Conservation (phyloP, 30 jellyfish, hydroid and myxozoan genomes). For the Cassiopea xamachana region DNA sequence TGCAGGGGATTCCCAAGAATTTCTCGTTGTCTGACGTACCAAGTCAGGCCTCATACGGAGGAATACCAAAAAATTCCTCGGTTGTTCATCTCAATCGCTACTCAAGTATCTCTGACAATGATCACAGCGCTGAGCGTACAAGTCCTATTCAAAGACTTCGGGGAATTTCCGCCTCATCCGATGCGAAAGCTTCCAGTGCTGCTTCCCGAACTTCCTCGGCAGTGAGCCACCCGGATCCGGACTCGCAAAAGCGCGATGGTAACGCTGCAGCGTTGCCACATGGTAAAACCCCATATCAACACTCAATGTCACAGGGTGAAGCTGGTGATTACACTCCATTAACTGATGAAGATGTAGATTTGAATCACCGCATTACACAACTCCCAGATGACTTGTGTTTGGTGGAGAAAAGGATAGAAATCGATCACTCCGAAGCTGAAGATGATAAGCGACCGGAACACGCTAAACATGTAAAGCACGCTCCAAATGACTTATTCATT, state of each 20-base stretch:
- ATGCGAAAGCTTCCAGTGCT: constrained; percentile 2
- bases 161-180: not conserved
- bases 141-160: constrained; percentile 20
- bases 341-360: constrained; percentile 29
- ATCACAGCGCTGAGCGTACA: constrained; percentile 33
- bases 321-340: constrained; percentile 54
- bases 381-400: constrained; percentile 58
- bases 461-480: constrained; percentile 21
- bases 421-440: constrained; percentile 22
- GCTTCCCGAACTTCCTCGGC: constrained; percentile 27
- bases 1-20: constrained; percentile 76
- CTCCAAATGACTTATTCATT: constrained; percentile 71
- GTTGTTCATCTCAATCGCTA: constrained; percentile 40
- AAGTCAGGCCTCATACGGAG: constrained; percentile 60
- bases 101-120: constrained; percentile 31
- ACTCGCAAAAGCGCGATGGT: not conserved
- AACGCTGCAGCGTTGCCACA: constrained; percentile 3
- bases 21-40: constrained; percentile 55
- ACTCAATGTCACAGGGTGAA: constrained; percentile 46
- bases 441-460: constrained; percentile 4
- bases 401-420: constrained; percentile 58
- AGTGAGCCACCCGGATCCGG: constrained; percentile 12
- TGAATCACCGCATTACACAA: constrained; percentile 36
- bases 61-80: constrained; percentile 65
- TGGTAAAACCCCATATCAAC: constrained; percentile 10